phyloP scores from a whole-genome alignment of 2,113 vertebrate genomes.

The Rattus rattus region DNA sequence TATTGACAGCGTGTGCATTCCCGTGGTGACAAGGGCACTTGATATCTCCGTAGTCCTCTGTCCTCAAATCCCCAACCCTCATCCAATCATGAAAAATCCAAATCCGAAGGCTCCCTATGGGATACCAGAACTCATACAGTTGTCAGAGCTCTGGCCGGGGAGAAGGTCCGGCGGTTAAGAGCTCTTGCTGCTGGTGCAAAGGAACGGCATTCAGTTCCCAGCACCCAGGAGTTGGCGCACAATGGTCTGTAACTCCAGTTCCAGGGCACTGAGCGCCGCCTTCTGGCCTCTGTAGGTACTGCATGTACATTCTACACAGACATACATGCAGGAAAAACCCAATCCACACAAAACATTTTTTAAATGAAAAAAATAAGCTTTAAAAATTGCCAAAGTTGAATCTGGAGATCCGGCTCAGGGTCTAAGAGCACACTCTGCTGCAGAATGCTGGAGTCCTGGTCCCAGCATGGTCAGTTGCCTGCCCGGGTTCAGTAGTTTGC shows the following conservation, averaged over 20 bases:
- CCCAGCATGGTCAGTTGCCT: no score
- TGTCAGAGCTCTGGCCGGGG: neutral
- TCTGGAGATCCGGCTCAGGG: neutral
- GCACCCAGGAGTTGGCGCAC: neutral
- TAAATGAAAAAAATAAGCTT: neutral
- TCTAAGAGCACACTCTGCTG: neutral
- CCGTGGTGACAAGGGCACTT: neutral
- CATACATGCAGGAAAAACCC: neutral
- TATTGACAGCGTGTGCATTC: neutral
- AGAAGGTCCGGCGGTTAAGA: neutral
- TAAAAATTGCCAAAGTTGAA: neutral
- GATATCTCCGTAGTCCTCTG: neutral
- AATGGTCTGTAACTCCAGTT: neutral
- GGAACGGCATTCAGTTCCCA: neutral
- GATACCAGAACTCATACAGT: neutral
- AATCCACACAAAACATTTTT: neutral
- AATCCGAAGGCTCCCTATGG: neutral
- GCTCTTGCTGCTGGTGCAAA: neutral
- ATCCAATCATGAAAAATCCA: neutral
- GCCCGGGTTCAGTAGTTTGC: neutral
- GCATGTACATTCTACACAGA: neutral
- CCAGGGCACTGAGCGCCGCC: neutral
- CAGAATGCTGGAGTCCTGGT: neutral
- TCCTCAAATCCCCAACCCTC: neutral
- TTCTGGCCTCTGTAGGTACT: neutral